A percentile compares a stretch with the other conserved stretches of the same genome.
phyloP scores from a whole-genome alignment of 2,797 vertebrate genomes.

The Scolopax rusticola region DNA sequence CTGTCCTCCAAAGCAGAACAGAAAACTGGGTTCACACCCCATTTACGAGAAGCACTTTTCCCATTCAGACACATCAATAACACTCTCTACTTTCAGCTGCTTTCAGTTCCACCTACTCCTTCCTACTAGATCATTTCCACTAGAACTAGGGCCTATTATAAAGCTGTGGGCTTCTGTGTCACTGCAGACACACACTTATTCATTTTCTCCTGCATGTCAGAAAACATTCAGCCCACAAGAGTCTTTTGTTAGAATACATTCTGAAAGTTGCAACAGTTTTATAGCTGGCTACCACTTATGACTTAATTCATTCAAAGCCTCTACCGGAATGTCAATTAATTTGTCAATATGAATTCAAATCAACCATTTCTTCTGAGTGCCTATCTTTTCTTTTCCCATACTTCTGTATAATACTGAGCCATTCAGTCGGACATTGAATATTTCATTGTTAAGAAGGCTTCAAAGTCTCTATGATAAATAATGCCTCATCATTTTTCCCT shows the following conservation, averaged over 20 bases:
- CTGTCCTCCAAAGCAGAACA: neutral
- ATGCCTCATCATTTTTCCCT: conserved; percentile 23
- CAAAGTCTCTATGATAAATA: neutral
- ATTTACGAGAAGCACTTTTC: neutral
- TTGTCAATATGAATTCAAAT: conserved; percentile 51
- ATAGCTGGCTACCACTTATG: conserved; percentile 31
- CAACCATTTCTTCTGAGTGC: neutral
- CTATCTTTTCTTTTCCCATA: neutral
- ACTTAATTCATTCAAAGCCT: conserved; percentile 48
- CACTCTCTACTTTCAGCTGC: neutral
- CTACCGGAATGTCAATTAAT: conserved; percentile 42
- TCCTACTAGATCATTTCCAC: conserved; percentile 38
- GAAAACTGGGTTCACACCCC: neutral
- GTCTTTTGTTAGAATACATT: conserved; percentile 49
- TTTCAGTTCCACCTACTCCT: conserved; percentile 59
- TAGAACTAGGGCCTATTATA: conserved; percentile 15
- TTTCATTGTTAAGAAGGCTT: conserved; percentile 41
- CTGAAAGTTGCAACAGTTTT: conserved; percentile 26
- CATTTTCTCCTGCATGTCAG: conserved; percentile 75
- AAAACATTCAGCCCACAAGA: conserved; percentile 35
- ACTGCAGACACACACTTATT: conserved; percentile 74
- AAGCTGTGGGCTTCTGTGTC: conserved; percentile 81
- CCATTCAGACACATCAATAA: conserved; percentile 26
- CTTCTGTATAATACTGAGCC: neutral
- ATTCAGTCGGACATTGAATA: conserved; percentile 18